phyloP scores from a whole-genome alignment of 1,140 invertebrate species.

The Drosophila repletoides region DNA sequence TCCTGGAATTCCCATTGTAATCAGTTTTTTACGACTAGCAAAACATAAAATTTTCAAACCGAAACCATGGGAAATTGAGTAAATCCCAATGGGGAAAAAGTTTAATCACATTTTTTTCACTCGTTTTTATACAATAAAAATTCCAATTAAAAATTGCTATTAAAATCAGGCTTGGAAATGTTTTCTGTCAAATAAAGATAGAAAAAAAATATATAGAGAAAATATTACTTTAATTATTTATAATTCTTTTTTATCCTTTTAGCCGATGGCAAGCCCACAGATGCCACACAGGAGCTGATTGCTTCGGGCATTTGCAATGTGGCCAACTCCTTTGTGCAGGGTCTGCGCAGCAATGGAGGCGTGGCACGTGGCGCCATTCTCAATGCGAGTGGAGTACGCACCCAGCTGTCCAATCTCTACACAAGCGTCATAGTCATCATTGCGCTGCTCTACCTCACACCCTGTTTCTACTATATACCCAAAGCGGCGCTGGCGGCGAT shows the following conservation, averaged over 20 bases:
- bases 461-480: conserved; percentile 92
- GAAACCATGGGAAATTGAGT: too few relatives aligned
- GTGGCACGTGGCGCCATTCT: conserved; percentile 93
- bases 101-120: too few relatives aligned
- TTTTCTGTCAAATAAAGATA: too few relatives aligned
- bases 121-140: too few relatives aligned
- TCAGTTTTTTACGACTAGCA: too few relatives aligned
- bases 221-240: neutral
- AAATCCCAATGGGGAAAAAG: too few relatives aligned
- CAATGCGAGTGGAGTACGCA: conserved; percentile 93
- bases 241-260: neutral
- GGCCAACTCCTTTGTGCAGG: conserved; percentile 93
- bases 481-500: conserved; percentile 90
- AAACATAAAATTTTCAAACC: too few relatives aligned
- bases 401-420: conserved; percentile 90
- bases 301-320: conserved; percentile 93
- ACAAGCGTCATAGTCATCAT: conserved; percentile 88
- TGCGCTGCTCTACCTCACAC: conserved; percentile 88
- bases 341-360: conserved; percentile 93
- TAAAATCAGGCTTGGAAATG: too few relatives aligned
- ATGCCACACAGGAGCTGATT: conserved; percentile 93
- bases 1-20: too few relatives aligned
- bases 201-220: too few relatives aligned
- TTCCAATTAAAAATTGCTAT: too few relatives aligned
- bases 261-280: conserved; percentile 89